Base-by-base conservation (phyloP, 2,797 vertebrate genomes). In the Crypturellus tataupa region DNA sequence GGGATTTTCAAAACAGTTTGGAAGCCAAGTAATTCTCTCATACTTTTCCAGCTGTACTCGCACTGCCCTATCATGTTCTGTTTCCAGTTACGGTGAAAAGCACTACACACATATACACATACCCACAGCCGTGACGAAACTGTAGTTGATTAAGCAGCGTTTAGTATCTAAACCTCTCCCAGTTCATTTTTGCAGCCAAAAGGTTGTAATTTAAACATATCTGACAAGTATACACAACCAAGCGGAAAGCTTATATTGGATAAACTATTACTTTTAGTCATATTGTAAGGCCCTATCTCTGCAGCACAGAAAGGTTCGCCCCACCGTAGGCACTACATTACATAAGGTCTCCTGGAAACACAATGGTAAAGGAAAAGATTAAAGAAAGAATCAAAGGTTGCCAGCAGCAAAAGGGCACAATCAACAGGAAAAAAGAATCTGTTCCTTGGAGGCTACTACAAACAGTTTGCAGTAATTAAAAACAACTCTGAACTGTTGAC, bases 391-490 rank as follows among this genome's bases (percentile, higher is more conserved):
- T n/a, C 21, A 60, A 76, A 49, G 77, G 19, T 6, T 62, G 46
- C 39, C 33, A 67, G 44, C 49, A 87, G 69, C n/a, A 92, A 88
- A 91, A 91, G 27, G 46, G 33, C 24, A 84, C 17, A 87, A 72
- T n/a, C 17, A 24, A 15, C 7, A 6, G 16, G 10, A 23, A 12
- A 39, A 40, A 18, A 24, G 37, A 31, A 18, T 6, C 47, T 51
- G 12, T 53, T 90, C 53, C 24, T 56, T 19, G 37, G 64, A 85
- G 58, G 47, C 12, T 75, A 39, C 18, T 31, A 39, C 15, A 42
- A 70, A 47, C 64, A 65, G 65, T 62, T 58, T 64, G 31, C n/a
- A 42, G 37, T 72, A 83, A 91, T 85, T 93, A 80, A 87, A 91
- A 84, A 3, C 33, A 89, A 68, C 33, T 78, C 62, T 65, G 49